Conservation (phyloP, 2,113 vertebrate genomes). For the Grammomys dolichurus region DNA sequence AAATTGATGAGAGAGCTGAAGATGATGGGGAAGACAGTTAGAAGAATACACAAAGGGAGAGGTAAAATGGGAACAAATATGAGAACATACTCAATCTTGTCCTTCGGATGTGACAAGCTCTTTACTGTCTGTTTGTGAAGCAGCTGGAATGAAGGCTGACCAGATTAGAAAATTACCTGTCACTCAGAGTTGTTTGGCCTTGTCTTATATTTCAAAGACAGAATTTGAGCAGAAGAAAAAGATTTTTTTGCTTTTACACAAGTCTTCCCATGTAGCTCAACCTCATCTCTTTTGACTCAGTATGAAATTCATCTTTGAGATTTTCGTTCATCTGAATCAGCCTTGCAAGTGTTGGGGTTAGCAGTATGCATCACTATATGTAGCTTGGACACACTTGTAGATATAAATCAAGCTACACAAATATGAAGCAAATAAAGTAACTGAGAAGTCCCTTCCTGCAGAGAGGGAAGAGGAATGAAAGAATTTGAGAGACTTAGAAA, state of each 20-base stretch:
- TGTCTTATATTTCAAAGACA: not conserved
- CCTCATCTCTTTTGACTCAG: not conserved
- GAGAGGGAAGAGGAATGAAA: not conserved
- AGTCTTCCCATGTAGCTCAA: not conserved
- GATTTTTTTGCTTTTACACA: not conserved
- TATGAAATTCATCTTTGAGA: not conserved
- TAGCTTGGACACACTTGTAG: not conserved
- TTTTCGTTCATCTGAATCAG: not conserved
- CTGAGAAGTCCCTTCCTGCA: not conserved
- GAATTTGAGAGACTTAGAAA: not conserved
- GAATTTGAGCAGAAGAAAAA: no score
- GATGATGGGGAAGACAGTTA: not conserved
- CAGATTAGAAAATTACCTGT: no score
- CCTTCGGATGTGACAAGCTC: no score
- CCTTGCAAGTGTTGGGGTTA: not conserved
- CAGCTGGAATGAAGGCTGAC: not conserved
- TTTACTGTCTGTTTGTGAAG: accelerated
- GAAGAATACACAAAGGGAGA: not conserved
- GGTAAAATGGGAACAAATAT: not conserved
- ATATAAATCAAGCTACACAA: not conserved
- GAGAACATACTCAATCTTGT: accelerated
- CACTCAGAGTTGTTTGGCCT: not conserved
- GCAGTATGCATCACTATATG: not conserved
- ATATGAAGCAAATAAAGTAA: not conserved
- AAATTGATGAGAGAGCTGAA: not conserved